A percentile compares a stretch with the other conserved stretches of the same genome.
Evolutionary conservation across 2,888 invertebrate genomes (phyloP).

Genomic region (Lobophora halterata): DNA sequence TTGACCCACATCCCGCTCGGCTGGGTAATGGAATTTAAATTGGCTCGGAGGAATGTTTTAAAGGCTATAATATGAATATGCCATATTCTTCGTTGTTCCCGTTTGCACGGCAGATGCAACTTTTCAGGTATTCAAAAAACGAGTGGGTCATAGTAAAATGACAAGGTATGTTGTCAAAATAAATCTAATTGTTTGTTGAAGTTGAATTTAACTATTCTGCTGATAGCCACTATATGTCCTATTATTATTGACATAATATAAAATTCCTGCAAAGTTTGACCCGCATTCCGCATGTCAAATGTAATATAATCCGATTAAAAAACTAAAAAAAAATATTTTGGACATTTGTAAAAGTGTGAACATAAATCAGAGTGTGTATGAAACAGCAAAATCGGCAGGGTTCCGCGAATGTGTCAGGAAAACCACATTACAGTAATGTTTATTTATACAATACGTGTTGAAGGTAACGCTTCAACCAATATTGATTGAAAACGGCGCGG

Average conservation of each 20-base stretch:
- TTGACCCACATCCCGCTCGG: constrained; percentile 25
- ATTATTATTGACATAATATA: too few species aligned
- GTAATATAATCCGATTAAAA: too few species aligned
- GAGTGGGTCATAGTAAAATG: too few species aligned
- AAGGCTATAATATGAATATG: too few species aligned
- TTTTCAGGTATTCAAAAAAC: constrained; percentile 7
- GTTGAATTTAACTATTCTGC: too few species aligned
- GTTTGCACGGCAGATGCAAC: constrained; percentile 13
- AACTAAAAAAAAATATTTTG: too few species aligned
- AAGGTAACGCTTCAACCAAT: constrained; percentile 26
- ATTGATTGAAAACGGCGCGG: constrained; percentile 27
- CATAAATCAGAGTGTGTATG: constrained; percentile 21
- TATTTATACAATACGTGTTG: constrained; percentile 22
- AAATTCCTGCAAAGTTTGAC: constrained; percentile 13
- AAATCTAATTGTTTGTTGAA: too few species aligned
- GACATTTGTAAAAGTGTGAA: constrained; percentile 5
- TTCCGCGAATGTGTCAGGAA: constrained; percentile 24
- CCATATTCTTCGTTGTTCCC: constrained; percentile 11
- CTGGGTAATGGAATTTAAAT: constrained; percentile 27
- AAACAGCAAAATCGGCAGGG: constrained; percentile 14
- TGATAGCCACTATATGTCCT: too few species aligned
- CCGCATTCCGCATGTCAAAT: constrained; percentile 17
- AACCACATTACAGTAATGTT: constrained; percentile 25
- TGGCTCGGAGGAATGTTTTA: constrained; percentile 4
- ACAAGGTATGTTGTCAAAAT: too few species aligned